A percentile compares a stretch with the other conserved stretches of the same genome.
phyloP scores from a whole-genome alignment of 2,113 vertebrate genomes.

The Syrrhaptes paradoxus region DNA sequence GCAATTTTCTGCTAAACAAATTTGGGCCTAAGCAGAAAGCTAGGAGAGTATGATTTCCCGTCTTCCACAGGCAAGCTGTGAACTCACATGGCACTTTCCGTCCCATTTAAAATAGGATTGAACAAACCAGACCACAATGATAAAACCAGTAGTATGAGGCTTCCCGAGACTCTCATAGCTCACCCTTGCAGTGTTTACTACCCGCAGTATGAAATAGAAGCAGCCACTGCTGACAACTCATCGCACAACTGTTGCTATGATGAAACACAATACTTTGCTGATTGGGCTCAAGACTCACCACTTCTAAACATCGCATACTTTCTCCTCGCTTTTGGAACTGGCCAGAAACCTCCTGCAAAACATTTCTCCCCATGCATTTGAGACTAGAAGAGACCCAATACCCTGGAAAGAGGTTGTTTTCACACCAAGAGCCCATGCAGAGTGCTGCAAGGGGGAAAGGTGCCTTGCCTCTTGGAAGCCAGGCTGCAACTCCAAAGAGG shows the following conservation, averaged over 20 bases:
- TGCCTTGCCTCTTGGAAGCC: not conserved
- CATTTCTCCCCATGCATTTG: rapidly evolving
- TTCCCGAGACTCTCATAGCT: not conserved
- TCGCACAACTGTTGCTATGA: rapidly evolving
- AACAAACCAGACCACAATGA: not conserved
- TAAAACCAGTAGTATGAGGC: not conserved
- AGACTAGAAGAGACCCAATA: not conserved
- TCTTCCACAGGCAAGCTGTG: not conserved
- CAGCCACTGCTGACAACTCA: not conserved
- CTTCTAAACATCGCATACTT: not conserved
- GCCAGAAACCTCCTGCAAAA: not conserved
- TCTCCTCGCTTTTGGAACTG: not conserved
- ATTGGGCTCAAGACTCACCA: not conserved
- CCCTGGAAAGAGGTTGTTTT: not conserved
- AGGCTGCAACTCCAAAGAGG: not conserved
- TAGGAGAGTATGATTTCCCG: not conserved
- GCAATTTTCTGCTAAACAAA: not conserved
- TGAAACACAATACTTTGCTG: not conserved
- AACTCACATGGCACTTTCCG: not conserved
- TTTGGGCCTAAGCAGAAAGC: not conserved
- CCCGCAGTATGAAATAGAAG: not conserved
- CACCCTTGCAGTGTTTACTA: not conserved
- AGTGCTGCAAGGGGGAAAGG: rapidly evolving
- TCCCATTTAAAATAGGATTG: not conserved
- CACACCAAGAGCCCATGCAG: too few relatives aligned